phyloP scores from a whole-genome alignment of 2,797 vertebrate genomes.

The Argya squamiceps region DNA sequence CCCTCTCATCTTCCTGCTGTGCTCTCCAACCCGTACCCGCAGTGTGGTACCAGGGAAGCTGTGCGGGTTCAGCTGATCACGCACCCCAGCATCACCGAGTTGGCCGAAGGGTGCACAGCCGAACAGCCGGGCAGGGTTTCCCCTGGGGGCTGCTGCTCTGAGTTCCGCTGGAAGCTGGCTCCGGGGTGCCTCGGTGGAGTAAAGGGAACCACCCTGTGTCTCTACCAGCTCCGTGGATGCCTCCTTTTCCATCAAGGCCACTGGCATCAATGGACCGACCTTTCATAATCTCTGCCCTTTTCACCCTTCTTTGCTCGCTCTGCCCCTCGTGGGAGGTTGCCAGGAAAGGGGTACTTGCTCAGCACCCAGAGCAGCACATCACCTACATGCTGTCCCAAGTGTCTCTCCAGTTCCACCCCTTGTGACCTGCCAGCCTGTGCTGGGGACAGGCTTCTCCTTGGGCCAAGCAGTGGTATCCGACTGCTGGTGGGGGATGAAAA shows the following conservation, averaged over 20 bases:
- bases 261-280: rapidly evolving
- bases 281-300: not conserved
- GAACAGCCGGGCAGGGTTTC: not conserved
- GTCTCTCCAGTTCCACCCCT: not conserved
- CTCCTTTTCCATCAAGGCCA: not conserved
- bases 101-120: not conserved
- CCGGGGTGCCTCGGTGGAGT: not conserved
- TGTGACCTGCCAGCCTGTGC: not conserved
- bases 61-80: not conserved
- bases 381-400: not conserved
- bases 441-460: not conserved
- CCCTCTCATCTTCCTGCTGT: not conserved
- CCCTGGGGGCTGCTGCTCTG: not conserved
- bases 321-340: not conserved
- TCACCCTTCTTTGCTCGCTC: not conserved
- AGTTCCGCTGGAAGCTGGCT: not conserved
- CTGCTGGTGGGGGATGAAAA: not conserved
- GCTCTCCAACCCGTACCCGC: not conserved
- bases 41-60: not conserved
- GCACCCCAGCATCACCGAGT: rapidly evolving
- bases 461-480: not conserved
- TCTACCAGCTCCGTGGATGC: not conserved
- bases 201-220: not conserved
- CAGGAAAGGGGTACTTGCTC: not conserved
- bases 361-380: not conserved